Base-by-base conservation (phyloP, 2,797 vertebrate species). In the Dendrocincla tyrannina region DNA sequence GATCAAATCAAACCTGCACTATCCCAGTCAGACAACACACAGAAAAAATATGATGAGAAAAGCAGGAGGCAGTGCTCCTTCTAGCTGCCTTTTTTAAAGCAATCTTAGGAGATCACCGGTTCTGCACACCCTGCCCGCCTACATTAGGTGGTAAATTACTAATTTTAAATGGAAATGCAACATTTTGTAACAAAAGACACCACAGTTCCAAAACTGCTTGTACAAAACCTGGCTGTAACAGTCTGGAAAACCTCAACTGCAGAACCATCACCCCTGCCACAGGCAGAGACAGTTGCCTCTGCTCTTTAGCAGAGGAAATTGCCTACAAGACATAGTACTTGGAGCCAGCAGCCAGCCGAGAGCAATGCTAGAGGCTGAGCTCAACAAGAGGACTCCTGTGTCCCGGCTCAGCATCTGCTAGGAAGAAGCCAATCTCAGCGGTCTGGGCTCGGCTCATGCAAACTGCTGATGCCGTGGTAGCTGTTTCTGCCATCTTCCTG, bases 101-200 rank as follows among this genome's bases (percentile, higher is more conserved):
- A 93, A 91, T 95, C 94, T 90, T 67, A 81, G 77, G 64, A 93
- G 91, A 95, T 85, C 92, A 89, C 79, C 16, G 5, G 74, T 85
- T 93, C 94, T 87, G 89, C 93, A 93, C 81, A 94, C 87, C 50
- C 93, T 85, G 67, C 87, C 91, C 83, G 46, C 95, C 97, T 60
- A 95, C 87, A 62, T 80, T 96, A 58, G 0, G 87, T 68, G 39
- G 76, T 73, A 95, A 97, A 96, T 93, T 93, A 95, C 93, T 96
- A 93, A 96, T 97, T 96, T 95, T 93, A 96, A 94, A 95, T 91
- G 95, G 91, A 96, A 97, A 97, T 91, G 93, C 90, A 90, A 93
- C 87, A 84, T 74, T 93, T 75, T 93, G 90, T 88, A 77, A 94
- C 93, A 96, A 95, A 95, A 91, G 89, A 89, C 69, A 88, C 79